Base-by-base conservation (phyloP, 2,797 vertebrate genomes). In the Aldrovandia affinis region DNA sequence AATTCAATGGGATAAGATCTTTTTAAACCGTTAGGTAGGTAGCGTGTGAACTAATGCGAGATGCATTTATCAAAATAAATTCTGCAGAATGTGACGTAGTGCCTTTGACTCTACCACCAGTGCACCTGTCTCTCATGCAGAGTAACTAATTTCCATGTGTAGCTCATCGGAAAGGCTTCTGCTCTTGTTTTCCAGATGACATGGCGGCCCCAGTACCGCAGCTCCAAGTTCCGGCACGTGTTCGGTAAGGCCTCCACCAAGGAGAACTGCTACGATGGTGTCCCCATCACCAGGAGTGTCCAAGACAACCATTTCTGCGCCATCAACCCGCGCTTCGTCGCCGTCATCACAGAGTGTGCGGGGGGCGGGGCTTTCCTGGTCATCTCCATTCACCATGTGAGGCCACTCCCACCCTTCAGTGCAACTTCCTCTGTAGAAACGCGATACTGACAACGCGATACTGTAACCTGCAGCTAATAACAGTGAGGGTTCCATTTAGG, bases 291-390 rank as follows among this genome's bases (percentile, higher is more conserved):
- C 10, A 93, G 70, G 82, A 96, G 97, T 0, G 97, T 99, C 89
- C 97, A 99, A 0, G 98, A 99, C 95, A 99, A 97, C 92, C 96
- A 97, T 59, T 97, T 97, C 94, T 99, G 98, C 0, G 95, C 97
- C 0, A 96, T 96, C 87, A 99, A 99, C 87, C 97, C 98, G 59
- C 91, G 89, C 92, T 99, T 99, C 93, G 93, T 99, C 0, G 98
- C 98, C 0, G 96, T 99, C 36, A 97, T 99, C 91, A 98, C 97
- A 0, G 97, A 99, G 89, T 98, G 97, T 0, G 91, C 92, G 0
- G 97, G 98, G 0, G 98, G 98, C 0, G 98, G 98, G 0, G 93
- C 97, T 75, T 99, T 99, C 87, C 88, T 98, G 0, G 96, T 99
- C 86, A 96, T 99, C 84, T 96, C 98, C 44, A 89, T 98, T 89